These are phyloP conservation scores for Donacobius atricapilla DNA, from an alignment of 2,113 vertebrate genomes.

Conservation along the genomic window DNA sequence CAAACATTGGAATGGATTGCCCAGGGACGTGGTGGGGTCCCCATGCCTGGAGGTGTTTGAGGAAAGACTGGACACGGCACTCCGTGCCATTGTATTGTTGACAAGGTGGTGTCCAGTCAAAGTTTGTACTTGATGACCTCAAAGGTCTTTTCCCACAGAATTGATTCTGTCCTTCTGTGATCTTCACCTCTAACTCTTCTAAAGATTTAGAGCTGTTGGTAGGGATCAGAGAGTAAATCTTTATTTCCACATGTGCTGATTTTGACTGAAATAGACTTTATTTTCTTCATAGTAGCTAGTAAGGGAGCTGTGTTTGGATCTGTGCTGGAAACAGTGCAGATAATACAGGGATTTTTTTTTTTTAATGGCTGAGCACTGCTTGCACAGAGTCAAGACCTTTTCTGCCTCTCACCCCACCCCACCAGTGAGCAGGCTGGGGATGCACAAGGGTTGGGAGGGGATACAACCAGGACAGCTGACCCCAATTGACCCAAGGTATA, in stretches of 20 bases:
- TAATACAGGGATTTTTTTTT: neutral
- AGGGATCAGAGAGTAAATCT: neutral
- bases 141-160: neutral
- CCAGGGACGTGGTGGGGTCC: neutral
- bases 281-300: neutral
- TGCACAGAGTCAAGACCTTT: neutral
- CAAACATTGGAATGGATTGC: neutral
- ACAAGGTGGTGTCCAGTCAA: neutral
- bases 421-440: neutral
- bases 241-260: neutral
- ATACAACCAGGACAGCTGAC: neutral
- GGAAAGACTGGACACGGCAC: neutral
- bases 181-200: neutral
- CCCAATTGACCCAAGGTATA: fast-evolving
- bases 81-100: neutral
- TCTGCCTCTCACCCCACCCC: neutral
- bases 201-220: neutral
- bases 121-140: neutral
- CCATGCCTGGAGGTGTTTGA: neutral
- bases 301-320: neutral
- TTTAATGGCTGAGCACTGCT: neutral
- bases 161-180: neutral
- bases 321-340: neutral
- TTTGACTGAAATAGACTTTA: neutral
- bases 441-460: neutral